Evolutionary conservation across 2,888 invertebrate genomes (phyloP), one percentile per base, ranked within the genome.

Genomic region (Mactromeris polynyma): DNA sequence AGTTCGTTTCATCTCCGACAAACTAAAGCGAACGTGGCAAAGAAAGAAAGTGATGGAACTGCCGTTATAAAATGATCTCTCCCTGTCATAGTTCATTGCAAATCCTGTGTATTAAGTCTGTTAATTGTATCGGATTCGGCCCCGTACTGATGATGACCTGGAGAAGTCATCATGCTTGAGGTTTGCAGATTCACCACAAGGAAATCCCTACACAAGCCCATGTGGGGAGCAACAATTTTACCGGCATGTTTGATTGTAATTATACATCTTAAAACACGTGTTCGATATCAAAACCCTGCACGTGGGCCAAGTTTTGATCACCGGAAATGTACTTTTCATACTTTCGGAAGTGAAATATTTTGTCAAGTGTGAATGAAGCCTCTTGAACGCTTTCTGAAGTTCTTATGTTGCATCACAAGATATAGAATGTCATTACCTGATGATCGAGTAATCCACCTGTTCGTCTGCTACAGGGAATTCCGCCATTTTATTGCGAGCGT

Each of bases 251-350:
- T 78, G 77, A 78, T n/a, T 77, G 84, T 54, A 54, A 77, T 26
- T 51, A 77, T 78, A 46, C 77, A 78, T 54, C 54, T 40, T 84
- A 69, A 31, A 81, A 88, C 88, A 88, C 88, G 84, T 88, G 88
- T 88, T 81, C 11, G 46, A 84, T 88, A 88, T 88, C 84, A 85
- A 84, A 84, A 84, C 84, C 21, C 84, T 46, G 78, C 84, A 84
- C 84, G 84, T 84, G 84, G 84, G 73, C 84, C 19, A 14, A 19
- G 33, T 54, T 38, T 84, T 83, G 84, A 78, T 78, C 51, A 78
- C 84, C 54, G 84, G 84, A 78, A 78, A 51, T 84, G 51, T 78
- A 78, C 6, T 19, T 54, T 78, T 84, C 54, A 84, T 77, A 54
- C 4, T 73, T 73, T 73, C 73, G 73, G 73, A 73, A 73, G 73